These are phyloP conservation scores for Thomomys bottae DNA, from an alignment of 2,113 vertebrate species.

Conservation along the genomic window DNA sequence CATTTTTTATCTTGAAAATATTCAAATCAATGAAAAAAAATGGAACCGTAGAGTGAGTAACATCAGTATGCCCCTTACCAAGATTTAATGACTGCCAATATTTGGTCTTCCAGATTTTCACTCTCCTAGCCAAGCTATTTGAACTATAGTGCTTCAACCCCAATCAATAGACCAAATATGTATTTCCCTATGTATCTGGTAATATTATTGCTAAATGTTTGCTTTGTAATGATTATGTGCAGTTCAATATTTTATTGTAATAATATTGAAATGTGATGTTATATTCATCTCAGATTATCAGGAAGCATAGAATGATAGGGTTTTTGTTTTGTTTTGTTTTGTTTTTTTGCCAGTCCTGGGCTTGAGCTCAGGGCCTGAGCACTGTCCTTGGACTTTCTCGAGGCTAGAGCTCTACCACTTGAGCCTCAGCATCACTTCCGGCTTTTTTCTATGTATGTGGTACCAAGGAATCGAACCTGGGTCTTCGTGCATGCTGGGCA, in stretches of 20 bases:
- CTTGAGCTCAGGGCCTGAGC: too few relatives aligned
- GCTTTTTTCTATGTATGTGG: too few relatives aligned
- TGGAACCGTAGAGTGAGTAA: background rate
- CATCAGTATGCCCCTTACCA: background rate
- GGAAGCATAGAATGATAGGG: background rate
- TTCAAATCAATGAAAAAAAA: background rate
- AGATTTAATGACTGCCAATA: background rate
- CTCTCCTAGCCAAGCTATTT: too few relatives aligned
- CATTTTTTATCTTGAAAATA: constrained; percentile 40
- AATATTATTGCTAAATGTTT: background rate
- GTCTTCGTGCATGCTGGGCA: too few relatives aligned
- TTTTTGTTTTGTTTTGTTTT: too few relatives aligned
- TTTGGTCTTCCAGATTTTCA: too few relatives aligned
- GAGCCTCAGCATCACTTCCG: too few relatives aligned
- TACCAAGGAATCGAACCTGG: too few relatives aligned
- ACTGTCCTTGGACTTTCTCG: too few relatives aligned
- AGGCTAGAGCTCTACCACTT: too few relatives aligned
- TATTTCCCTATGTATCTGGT: background rate
- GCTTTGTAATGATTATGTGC: background rate
- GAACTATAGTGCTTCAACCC: background rate
- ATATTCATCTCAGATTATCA: background rate
- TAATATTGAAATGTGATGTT: background rate
- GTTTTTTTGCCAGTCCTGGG: too few relatives aligned
- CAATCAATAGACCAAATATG: background rate
- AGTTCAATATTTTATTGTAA: background rate